Evolutionary conservation across 1,140 invertebrate species (phyloP).

Genomic region (Hyposmocoma kahamanoa): DNA sequence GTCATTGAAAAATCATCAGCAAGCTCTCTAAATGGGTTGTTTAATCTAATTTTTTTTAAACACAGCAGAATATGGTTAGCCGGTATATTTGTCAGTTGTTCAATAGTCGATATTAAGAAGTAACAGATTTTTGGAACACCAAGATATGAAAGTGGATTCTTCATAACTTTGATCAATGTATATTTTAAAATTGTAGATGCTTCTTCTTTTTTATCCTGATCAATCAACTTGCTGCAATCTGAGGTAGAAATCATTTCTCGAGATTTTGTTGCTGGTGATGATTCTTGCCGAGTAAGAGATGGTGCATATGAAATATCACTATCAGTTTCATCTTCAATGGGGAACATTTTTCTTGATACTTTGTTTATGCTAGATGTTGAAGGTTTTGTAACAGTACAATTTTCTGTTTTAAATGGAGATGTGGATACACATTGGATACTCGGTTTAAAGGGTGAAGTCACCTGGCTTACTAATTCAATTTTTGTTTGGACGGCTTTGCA

Average conservation of each 20-base stretch:
- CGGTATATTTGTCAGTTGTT: conserved; percentile 10
- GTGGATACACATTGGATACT: conserved; percentile 10
- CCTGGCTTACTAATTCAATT: conserved; percentile 5
- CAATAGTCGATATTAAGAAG: conserved; percentile 15
- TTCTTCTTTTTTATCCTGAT: conserved; percentile 19
- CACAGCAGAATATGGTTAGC: conserved; percentile 5
- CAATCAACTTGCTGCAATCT: conserved; percentile 21
- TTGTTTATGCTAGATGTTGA: conserved; percentile 9
- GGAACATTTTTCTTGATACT: conserved; percentile 5
- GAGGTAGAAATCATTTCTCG: conserved; percentile 14
- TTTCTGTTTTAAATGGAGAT: conserved; percentile 18
- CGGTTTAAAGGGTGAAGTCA: conserved; percentile 19
- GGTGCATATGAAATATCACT: conserved; percentile 22
- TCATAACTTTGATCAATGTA: conserved; percentile 13
- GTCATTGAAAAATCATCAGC: conserved; percentile 3
- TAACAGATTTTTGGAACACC: conserved; percentile 17
- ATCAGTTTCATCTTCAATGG: conserved; percentile 8
- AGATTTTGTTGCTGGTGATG: conserved; percentile 10
- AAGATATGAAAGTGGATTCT: conserved; percentile 16
- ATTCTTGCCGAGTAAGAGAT: conserved; percentile 10
- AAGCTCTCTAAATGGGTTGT: not conserved
- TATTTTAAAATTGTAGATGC: conserved; percentile 2
- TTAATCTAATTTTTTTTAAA: conserved; percentile 11
- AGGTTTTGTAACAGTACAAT: conserved; percentile 5
- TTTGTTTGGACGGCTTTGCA: conserved; percentile 8